Percentiles rank a stretch among this genome's conserved stretches.
Evolutionary conservation across 2,888 invertebrate genomes (phyloP).

Genomic region (Eupithecia insigniata): DNA sequence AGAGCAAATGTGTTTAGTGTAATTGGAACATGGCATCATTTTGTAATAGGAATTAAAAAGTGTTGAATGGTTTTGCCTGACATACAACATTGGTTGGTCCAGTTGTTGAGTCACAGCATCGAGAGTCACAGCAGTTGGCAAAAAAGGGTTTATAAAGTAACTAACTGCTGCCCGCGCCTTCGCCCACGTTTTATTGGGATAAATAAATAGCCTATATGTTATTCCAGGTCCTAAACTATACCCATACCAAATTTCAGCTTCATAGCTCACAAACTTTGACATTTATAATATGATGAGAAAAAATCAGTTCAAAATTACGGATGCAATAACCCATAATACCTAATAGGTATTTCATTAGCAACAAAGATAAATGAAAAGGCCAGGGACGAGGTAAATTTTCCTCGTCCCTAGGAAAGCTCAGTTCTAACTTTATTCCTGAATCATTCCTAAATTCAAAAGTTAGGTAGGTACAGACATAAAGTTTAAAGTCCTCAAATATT

Average conservation of each 20-base stretch:
- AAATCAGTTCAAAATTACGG: no score
- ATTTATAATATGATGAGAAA: no score
- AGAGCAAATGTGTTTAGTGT: constrained; percentile 58
- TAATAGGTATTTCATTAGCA: no score
- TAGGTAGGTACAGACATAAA: not conserved
- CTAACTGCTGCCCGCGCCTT: no score
- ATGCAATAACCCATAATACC: no score
- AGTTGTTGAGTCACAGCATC: not conserved
- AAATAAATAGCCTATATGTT: no score
- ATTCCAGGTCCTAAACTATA: no score
- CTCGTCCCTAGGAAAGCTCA: no score
- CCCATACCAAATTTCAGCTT: no score
- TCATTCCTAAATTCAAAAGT: not conserved
- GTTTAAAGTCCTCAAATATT: constrained; percentile 5
- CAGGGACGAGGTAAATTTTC: no score
- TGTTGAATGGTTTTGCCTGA: not conserved
- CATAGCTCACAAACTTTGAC: no score
- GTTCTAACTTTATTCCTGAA: not conserved
- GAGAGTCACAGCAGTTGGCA: not conserved
- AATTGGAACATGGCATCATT: constrained; percentile 14
- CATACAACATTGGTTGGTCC: not conserved
- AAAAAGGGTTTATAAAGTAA: not conserved
- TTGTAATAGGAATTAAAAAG: not conserved
- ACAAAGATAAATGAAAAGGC: not conserved
- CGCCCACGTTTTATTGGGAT: no score